phyloP scores from a whole-genome alignment of 2,797 vertebrate species.

The Otus scops region DNA sequence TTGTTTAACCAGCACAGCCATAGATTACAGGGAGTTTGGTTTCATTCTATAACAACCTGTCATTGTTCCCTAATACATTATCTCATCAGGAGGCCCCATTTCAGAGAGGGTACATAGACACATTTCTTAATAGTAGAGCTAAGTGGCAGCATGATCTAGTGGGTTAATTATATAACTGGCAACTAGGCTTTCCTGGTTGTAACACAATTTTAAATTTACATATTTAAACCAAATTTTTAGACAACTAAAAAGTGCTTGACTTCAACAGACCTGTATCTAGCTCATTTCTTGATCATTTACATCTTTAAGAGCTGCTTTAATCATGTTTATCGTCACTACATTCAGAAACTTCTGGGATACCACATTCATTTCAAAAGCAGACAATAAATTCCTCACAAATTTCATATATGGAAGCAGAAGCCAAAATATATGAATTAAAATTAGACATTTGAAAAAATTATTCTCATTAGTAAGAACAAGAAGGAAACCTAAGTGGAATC shows the following conservation, averaged over 20 bases:
- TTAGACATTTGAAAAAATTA: background rate
- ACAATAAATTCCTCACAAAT: background rate
- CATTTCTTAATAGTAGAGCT: conserved; percentile 10
- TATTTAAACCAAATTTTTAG: background rate
- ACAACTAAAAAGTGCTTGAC: background rate
- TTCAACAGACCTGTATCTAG: background rate
- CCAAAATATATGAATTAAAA: background rate
- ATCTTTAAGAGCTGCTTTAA: background rate
- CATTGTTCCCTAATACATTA: conserved; percentile 42
- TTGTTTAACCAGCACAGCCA: conserved; percentile 22
- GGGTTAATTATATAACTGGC: conserved; percentile 44
- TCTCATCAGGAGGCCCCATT: conserved; percentile 44
- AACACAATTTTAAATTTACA: background rate
- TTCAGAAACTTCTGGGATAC: background rate
- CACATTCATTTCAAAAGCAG: background rate
- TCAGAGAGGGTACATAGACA: background rate
- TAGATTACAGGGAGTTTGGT: conserved; percentile 32
- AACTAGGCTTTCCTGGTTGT: background rate
- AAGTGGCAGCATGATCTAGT: conserved; percentile 28
- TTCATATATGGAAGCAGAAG: background rate
- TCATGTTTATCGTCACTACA: background rate
- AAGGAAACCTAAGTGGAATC: background rate
- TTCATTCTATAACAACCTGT: conserved; percentile 12
- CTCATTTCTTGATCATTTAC: background rate
- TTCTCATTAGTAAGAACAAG: background rate